Conservation (phyloP, 2,888 invertebrate species). For the Andrena bicolor region DNA sequence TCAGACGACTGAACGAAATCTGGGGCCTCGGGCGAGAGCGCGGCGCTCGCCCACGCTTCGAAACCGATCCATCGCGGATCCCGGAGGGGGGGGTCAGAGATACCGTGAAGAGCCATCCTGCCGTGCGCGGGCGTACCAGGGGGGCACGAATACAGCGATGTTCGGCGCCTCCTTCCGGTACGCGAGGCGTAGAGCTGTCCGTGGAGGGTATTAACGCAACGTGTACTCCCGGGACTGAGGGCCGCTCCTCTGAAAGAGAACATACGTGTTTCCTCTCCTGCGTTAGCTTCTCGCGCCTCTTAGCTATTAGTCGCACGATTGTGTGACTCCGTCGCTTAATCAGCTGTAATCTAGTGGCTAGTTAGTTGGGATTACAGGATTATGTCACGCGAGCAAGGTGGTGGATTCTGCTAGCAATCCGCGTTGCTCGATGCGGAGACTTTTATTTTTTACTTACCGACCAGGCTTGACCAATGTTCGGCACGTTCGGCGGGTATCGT, state of each 20-base stretch:
- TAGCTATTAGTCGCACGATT: neutral
- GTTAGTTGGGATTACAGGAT: no score
- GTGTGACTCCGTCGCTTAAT: neutral
- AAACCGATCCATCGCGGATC: neutral
- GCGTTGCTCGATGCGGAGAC: no score
- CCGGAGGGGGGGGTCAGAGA: slow-evolving; percentile 8
- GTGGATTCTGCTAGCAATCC: no score
- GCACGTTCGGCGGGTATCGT: slow-evolving; percentile 74
- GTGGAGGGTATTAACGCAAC: slow-evolving; percentile 65
- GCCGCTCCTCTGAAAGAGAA: slow-evolving; percentile 72
- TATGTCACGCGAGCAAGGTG: no score
- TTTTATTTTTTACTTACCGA: slow-evolving; percentile 76
- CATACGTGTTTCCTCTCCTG: slow-evolving; percentile 49
- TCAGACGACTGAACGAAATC: neutral
- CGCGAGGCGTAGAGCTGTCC: slow-evolving; percentile 6
- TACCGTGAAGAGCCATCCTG: slow-evolving; percentile 6
- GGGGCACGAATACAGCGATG: neutral
- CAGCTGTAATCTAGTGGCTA: no score
- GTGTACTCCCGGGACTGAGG: slow-evolving; percentile 72
- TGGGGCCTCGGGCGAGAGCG: no score
- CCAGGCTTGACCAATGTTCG: slow-evolving; percentile 74
- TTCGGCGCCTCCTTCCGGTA: slow-evolving; percentile 14
- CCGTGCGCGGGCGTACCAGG: slow-evolving; percentile 4
- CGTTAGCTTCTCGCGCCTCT: neutral
- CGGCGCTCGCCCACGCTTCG: neutral